Evolutionary conservation across 2,888 invertebrate species (phyloP).

Genomic region (Caenorhabditis sp.): DNA sequence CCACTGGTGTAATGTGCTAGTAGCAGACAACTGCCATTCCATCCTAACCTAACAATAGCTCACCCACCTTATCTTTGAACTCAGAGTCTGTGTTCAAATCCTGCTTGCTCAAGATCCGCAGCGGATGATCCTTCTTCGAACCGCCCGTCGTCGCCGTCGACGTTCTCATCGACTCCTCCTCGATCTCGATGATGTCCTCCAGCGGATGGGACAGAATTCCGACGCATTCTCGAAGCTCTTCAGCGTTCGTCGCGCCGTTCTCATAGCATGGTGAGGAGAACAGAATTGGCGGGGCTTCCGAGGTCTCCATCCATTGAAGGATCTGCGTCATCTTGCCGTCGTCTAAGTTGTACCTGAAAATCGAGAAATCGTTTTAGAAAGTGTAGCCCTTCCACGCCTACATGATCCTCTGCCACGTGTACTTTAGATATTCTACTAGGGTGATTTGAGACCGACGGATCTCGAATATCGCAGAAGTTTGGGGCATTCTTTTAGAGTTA

Average conservation of each 20-base stretch:
- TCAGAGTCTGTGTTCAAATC: conserved; percentile 55
- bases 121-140: conserved; percentile 66
- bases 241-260: conserved; percentile 36
- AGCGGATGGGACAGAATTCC: conserved; percentile 72
- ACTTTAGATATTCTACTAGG: conserved; percentile 49
- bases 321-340: conserved; percentile 72
- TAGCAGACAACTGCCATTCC: not conserved
- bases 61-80: conserved; percentile 49
- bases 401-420: conserved; percentile 59
- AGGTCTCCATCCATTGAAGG: conserved; percentile 73
- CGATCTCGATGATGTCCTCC: conserved; percentile 77
- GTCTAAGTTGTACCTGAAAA: conserved; percentile 68
- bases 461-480: conserved; percentile 62
- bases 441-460: conserved; percentile 57
- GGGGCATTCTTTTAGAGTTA: conserved; percentile 60
- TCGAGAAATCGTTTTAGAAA: conserved; percentile 9
- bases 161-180: conserved; percentile 74
- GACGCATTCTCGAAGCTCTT: conserved; percentile 60
- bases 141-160: conserved; percentile 48
- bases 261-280: conserved; percentile 54
- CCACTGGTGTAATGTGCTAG: not conserved
- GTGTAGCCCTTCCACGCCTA: too few relatives aligned
- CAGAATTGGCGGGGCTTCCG: conserved; percentile 59
- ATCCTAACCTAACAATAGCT: not conserved
- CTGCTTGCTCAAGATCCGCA: conserved; percentile 69